Evolutionary conservation across 2,113 vertebrate species (phyloP).

Genomic region (Silurus asotus): DNA sequence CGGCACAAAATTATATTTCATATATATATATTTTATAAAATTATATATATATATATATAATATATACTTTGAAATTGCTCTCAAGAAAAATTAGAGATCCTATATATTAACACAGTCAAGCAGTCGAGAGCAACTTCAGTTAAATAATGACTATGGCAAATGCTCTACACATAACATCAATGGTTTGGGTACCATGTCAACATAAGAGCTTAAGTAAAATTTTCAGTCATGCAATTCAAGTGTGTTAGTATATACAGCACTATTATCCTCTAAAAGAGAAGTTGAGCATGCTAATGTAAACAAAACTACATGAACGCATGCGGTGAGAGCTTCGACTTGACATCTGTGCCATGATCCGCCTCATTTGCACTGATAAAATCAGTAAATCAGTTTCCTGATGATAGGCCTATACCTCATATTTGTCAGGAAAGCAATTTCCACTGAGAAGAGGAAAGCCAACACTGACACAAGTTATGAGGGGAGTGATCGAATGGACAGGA

Average conservation of each 20-base stretch:
- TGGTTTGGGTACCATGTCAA: neutral
- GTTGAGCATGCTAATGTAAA: too few relatives aligned
- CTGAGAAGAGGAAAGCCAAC: constrained; percentile 19
- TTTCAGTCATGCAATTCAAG: neutral
- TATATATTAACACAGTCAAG: neutral
- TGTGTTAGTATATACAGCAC: neutral
- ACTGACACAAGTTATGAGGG: constrained; percentile 6
- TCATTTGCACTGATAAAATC: constrained; percentile 45
- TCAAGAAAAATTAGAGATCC: too few relatives aligned
- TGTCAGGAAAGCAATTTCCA: constrained; percentile 35
- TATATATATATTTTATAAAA: too few relatives aligned
- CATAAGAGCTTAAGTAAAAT: neutral
- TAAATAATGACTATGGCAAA: neutral
- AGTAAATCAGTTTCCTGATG: constrained; percentile 34
- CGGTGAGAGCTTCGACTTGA: neutral
- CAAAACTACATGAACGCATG: neutral
- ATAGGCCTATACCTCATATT: constrained; percentile 31
- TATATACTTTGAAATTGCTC: too few relatives aligned
- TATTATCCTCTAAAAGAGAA: neutral
- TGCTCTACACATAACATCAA: neutral
- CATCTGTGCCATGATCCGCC: neutral
- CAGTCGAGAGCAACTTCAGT: neutral
- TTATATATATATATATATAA: too few relatives aligned
- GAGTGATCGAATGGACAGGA: neutral
- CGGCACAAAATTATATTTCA: neutral